Conservation (phyloP, 2,888 invertebrate species). For the Leptopilina drosophilae region DNA sequence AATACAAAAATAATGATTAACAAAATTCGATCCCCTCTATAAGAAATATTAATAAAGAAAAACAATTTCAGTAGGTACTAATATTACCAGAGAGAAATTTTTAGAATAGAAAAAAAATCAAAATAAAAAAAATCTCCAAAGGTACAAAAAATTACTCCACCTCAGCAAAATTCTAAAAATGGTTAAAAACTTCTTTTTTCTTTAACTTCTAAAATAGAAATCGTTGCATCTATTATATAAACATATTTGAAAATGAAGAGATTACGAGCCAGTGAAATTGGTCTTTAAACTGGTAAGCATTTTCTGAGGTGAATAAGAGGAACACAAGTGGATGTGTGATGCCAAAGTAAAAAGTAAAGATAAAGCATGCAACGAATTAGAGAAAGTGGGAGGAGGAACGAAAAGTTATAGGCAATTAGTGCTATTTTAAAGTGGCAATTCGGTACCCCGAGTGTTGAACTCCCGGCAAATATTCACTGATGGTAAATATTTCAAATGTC, state of each 20-base stretch:
- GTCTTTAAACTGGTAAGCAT: constrained; percentile 17
- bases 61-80: too few species aligned
- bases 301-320: constrained; percentile 6
- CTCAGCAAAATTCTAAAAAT: not conserved
- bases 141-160: not conserved
- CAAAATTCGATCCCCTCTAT: too few species aligned
- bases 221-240: not conserved
- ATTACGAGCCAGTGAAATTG: not conserved
- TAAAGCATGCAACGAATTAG: constrained; percentile 24
- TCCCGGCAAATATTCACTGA: constrained; percentile 6
- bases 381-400: constrained; percentile 21
- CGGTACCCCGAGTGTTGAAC: constrained; percentile 27
- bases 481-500: constrained; percentile 30
- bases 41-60: too few species aligned
- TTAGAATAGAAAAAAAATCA: too few species aligned
- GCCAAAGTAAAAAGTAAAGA: constrained; percentile 22
- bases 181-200: not conserved
- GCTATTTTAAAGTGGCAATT: constrained; percentile 44
- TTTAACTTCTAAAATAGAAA: not conserved
- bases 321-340: constrained; percentile 36
- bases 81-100: too few species aligned
- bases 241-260: constrained; percentile 8
- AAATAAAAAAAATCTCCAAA: not conserved
- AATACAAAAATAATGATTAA: too few species aligned
- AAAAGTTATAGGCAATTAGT: constrained; percentile 44